Conservation (phyloP, 2,113 vertebrate genomes). For the Microcebus jonahi region DNA sequence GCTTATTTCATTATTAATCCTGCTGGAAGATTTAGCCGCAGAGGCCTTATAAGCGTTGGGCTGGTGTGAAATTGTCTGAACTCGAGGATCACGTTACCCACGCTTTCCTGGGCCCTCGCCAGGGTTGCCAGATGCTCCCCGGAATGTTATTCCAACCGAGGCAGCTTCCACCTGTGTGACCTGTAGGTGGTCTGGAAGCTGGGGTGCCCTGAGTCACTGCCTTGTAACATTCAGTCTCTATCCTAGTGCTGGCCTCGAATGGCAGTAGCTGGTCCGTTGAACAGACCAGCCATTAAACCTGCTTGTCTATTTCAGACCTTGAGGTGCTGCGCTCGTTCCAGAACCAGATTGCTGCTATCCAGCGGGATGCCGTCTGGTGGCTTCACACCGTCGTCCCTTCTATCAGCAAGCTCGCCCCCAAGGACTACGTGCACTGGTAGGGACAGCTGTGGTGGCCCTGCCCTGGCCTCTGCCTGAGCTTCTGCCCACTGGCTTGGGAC, state of each 20-base stretch:
- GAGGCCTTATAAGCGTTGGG: neutral
- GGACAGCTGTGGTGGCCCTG: neutral
- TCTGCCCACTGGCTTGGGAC: too few relatives aligned
- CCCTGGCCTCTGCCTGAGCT: fast-evolving
- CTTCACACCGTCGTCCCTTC: constrained; percentile 97
- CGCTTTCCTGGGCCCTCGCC: fast-evolving
- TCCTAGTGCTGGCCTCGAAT: neutral
- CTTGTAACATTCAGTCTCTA: fast-evolving
- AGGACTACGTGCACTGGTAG: constrained; percentile 98
- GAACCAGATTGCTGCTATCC: constrained; percentile 97
- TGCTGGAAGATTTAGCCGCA: neutral
- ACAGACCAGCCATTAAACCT: neutral
- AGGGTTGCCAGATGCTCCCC: fast-evolving
- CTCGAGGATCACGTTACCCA: neutral
- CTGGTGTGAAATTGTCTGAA: too few relatives aligned
- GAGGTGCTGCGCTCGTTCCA: constrained; percentile 96
- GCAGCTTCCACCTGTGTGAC: fast-evolving
- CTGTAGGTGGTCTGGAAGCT: fast-evolving
- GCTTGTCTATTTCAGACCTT: constrained; percentile 87
- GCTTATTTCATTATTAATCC: neutral
- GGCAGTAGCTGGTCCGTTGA: too few relatives aligned
- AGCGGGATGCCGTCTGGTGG: constrained; percentile 99
- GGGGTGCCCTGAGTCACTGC: too few relatives aligned
- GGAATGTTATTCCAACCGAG: neutral
- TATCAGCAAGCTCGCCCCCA: constrained; percentile 95